Evolutionary conservation across 2,113 vertebrate genomes (phyloP).

Genomic region (Amphilophus citrinellus): DNA sequence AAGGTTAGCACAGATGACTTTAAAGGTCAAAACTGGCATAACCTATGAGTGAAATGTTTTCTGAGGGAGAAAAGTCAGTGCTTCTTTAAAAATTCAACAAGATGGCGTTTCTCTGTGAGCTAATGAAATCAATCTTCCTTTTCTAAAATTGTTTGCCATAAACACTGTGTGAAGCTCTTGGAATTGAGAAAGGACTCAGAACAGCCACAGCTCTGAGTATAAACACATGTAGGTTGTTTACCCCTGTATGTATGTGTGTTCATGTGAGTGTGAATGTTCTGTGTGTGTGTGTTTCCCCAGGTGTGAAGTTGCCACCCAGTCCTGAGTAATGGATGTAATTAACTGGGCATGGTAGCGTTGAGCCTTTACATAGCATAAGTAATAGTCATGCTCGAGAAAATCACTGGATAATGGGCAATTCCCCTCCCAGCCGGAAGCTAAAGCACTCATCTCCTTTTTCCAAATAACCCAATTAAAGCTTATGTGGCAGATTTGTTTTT

Average conservation of each 20-base stretch:
- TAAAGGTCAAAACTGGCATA: conserved; percentile 67
- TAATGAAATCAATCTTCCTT: conserved; percentile 1
- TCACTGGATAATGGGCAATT: conserved; percentile 75
- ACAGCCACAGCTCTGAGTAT: background rate
- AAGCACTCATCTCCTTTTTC: conserved; percentile 70
- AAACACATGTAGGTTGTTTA: conserved; percentile 24
- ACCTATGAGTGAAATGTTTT: conserved; percentile 32
- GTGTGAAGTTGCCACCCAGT: conserved; percentile 45
- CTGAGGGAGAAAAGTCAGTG: background rate
- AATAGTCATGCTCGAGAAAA: conserved; percentile 68
- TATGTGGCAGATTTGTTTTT: conserved; percentile 68
- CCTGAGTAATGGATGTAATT: conserved; percentile 71
- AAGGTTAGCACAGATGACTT: conserved; percentile 60
- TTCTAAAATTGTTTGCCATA: background rate
- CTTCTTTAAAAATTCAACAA: conserved; percentile 23
- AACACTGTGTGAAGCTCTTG: background rate
- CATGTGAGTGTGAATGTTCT: background rate
- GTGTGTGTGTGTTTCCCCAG: conserved; percentile 26
- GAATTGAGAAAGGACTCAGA: conserved; percentile 5
- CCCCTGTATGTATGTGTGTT: background rate
- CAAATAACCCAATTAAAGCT: conserved; percentile 79
- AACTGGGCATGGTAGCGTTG: conserved; percentile 57
- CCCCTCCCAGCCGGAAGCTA: conserved; percentile 69
- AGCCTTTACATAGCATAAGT: conserved; percentile 66
- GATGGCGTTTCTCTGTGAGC: background rate